phyloP scores from a whole-genome alignment of 1,140 invertebrate genomes.

The Hycleus phaleratus region DNA sequence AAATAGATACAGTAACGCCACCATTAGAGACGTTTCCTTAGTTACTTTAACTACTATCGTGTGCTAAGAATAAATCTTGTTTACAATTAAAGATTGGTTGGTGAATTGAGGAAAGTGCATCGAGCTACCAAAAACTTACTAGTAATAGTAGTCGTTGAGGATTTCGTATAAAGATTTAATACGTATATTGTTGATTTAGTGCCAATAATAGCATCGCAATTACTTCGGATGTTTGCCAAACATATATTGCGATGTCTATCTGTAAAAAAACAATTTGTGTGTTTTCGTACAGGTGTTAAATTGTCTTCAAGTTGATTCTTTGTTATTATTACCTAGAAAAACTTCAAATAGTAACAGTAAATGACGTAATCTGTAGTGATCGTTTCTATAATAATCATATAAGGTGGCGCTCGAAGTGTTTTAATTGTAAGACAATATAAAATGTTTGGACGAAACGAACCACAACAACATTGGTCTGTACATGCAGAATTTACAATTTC shows the following conservation, averaged over 20 bases:
- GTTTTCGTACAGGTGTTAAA: too few species aligned
- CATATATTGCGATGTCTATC: constrained; percentile 1
- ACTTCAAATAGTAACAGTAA: too few species aligned
- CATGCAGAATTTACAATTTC: constrained; percentile 53
- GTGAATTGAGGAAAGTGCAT: background rate
- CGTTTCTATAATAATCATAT: too few species aligned
- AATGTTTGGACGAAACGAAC: constrained; percentile 6
- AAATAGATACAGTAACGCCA: background rate
- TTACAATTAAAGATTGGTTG: constrained; percentile 12
- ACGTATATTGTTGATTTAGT: background rate
- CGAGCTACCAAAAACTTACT: background rate
- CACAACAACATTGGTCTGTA: constrained; percentile 49
- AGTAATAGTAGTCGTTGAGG: background rate
- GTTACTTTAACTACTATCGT: too few species aligned
- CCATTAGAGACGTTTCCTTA: background rate
- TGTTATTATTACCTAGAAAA: too few species aligned
- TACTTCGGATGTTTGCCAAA: constrained; percentile 1
- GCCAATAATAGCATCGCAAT: background rate
- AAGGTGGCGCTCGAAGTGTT: too few species aligned
- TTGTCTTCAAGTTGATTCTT: too few species aligned
- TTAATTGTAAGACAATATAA: background rate
- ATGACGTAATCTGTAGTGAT: too few species aligned
- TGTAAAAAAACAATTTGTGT: too few species aligned
- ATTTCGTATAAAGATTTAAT: background rate
- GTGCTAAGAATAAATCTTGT: constrained; percentile 18